Conservation (phyloP, 2,797 vertebrate species). For the Pachyuromys duprasi region DNA sequence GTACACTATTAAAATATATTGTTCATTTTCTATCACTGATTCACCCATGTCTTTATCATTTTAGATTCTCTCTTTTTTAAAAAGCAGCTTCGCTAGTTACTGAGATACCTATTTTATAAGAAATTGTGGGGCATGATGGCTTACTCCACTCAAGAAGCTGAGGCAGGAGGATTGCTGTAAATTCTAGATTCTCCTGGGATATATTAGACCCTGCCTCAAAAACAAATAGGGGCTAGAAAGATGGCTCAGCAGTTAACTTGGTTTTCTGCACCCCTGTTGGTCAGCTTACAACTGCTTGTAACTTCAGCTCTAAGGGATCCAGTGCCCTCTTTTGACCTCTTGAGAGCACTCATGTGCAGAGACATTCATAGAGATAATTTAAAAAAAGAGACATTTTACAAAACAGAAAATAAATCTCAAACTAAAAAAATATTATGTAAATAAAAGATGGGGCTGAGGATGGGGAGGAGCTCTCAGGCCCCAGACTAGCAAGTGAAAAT, state of each 20-base stretch:
- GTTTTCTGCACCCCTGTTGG: background rate
- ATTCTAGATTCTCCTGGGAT: background rate
- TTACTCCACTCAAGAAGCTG: background rate
- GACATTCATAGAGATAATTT: background rate
- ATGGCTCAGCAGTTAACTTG: background rate
- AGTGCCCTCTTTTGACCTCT: background rate
- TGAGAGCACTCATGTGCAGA: background rate
- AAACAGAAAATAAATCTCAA: background rate
- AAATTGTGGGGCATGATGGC: background rate
- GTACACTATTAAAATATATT: conserved; percentile 55
- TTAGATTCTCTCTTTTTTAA: conserved; percentile 26
- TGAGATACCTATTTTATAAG: background rate
- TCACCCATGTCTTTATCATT: conserved; percentile 53
- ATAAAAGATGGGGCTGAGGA: background rate
- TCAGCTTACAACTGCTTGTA: background rate
- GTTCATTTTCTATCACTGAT: conserved; percentile 39
- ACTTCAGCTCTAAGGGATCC: background rate
- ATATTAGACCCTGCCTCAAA: background rate
- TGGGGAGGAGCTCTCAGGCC: background rate
- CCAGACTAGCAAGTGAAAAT: background rate
- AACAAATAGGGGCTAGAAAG: background rate
- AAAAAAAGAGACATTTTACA: background rate
- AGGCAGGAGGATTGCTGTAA: background rate
- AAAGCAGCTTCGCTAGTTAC: conserved; percentile 30
- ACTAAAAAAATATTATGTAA: conserved; percentile 17